phyloP scores from a whole-genome alignment of 2,797 vertebrate species.

The Girardinus metallicus region DNA sequence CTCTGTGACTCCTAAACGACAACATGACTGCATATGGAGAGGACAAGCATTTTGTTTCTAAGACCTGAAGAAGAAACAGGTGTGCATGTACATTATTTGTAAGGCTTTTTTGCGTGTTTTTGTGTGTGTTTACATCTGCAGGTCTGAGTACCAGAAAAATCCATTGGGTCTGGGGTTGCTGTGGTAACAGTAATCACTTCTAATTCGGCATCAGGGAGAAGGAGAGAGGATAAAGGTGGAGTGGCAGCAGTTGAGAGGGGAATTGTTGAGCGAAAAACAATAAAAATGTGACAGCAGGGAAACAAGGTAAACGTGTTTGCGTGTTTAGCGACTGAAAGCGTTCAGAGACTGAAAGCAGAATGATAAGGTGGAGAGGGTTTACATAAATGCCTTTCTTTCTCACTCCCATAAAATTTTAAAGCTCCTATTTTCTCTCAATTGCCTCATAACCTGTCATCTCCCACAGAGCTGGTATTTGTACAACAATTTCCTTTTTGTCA shows the following conservation, averaged over 20 bases:
- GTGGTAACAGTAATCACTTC: conserved; percentile 83
- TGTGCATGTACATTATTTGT: conserved; percentile 12
- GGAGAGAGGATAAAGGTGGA: conserved; percentile 64
- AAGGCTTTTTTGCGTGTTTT: neutral
- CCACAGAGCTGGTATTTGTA: conserved; percentile 46
- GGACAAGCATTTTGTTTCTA: conserved; percentile 22
- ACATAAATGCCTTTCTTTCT: conserved; percentile 55
- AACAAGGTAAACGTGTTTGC: conserved; percentile 32
- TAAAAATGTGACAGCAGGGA: conserved; percentile 43
- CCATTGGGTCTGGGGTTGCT: conserved; percentile 86
- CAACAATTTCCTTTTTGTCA: conserved; percentile 22
- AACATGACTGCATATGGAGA: neutral
- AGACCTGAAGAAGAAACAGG: conserved; percentile 39
- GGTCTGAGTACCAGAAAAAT: conserved; percentile 75
- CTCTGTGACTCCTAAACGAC: conserved; percentile 36
- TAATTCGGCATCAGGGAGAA: conserved; percentile 75
- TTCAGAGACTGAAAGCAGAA: conserved; percentile 34
- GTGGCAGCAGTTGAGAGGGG: conserved; percentile 55
- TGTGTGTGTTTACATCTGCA: conserved; percentile 8
- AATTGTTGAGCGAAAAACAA: conserved; percentile 51
- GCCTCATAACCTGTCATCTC: conserved; percentile 43
- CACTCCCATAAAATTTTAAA: conserved; percentile 43
- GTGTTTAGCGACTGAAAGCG: conserved; percentile 26
- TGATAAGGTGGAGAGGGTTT: conserved; percentile 45
- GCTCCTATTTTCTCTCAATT: conserved; percentile 28